A percentile compares a stretch with the other conserved stretches of the same genome.
These are phyloP conservation scores for Pempheris klunzingeri DNA, from an alignment of 2,797 vertebrate genomes.

Conservation along the genomic window DNA sequence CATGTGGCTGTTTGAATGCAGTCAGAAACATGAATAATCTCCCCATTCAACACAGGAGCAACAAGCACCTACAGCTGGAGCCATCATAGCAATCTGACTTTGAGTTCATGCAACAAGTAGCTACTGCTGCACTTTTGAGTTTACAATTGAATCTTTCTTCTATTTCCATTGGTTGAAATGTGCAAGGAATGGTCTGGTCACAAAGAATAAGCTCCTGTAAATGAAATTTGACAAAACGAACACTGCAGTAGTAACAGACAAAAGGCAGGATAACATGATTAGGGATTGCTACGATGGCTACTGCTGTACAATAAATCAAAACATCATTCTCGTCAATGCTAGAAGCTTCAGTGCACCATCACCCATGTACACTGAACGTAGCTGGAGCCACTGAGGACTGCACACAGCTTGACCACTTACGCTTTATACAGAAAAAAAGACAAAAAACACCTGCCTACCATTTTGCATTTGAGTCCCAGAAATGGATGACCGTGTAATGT, in stretches of 20 bases:
- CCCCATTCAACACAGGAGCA: constrained; percentile 39
- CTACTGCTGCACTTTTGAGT: constrained; percentile 19
- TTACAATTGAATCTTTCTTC: not conserved
- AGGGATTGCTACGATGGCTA: constrained; percentile 57
- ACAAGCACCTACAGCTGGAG: constrained; percentile 67
- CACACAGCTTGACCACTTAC: constrained; percentile 36
- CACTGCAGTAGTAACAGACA: constrained; percentile 27
- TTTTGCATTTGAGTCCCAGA: constrained; percentile 60
- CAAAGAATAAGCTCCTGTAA: constrained; percentile 15
- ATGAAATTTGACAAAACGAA: constrained; percentile 28
- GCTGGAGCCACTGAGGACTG: constrained; percentile 43
- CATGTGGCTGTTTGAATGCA: constrained; percentile 49
- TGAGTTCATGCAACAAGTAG: constrained; percentile 42
- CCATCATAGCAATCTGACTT: constrained; percentile 53
- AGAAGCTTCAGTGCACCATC: constrained; percentile 28
- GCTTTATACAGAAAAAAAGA: constrained; percentile 35
- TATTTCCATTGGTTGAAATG: constrained; percentile 19
- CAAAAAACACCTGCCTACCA: constrained; percentile 44
- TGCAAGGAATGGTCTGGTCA: constrained; percentile 41
- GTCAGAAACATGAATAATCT: constrained; percentile 37
- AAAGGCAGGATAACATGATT: constrained; percentile 29
- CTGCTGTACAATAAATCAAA: constrained; percentile 47
- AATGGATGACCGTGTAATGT: constrained; percentile 45
- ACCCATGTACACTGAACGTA: constrained; percentile 26
- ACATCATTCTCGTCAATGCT: constrained; percentile 31